These are phyloP conservation scores for Pocillopora grandis DNA, from an alignment of 92 coral and sea anemone genomes.

Conservation along the genomic window DNA sequence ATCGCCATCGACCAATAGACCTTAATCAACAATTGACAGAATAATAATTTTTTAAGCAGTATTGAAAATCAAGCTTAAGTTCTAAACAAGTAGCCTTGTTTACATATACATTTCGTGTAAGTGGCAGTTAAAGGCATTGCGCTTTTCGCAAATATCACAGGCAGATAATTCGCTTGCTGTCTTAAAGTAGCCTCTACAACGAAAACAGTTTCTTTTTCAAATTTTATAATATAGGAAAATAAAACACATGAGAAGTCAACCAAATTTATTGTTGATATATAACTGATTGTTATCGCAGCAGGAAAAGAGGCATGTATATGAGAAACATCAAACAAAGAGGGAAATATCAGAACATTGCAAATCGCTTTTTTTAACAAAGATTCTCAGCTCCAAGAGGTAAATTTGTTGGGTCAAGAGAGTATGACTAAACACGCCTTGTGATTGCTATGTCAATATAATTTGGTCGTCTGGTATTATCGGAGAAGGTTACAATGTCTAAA, in stretches of 20 bases:
- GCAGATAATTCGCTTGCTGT: no score
- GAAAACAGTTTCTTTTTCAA: no score
- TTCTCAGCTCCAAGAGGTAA: neutral
- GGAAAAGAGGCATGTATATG: neutral
- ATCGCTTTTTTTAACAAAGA: neutral
- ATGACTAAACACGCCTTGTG: neutral
- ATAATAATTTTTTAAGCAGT: neutral
- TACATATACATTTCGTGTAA: no score
- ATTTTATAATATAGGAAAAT: neutral
- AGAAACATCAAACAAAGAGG: neutral
- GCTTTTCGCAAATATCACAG: no score
- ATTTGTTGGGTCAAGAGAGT: neutral
- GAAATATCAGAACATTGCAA: neutral
- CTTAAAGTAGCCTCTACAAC: no score
- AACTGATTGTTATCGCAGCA: constrained; percentile 18
- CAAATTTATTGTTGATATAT: neutral
- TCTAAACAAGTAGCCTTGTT: no score
- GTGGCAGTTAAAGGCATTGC: no score
- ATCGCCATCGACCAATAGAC: neutral
- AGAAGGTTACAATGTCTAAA: neutral
- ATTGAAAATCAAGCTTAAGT: neutral
- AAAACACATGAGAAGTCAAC: neutral
- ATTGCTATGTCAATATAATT: neutral
- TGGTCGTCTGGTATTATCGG: no score
- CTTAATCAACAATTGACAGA: neutral